Evolutionary conservation across 2,797 vertebrate species (phyloP), one percentile per base, ranked within the genome.

Genomic region (Perodicticus potto): DNA sequence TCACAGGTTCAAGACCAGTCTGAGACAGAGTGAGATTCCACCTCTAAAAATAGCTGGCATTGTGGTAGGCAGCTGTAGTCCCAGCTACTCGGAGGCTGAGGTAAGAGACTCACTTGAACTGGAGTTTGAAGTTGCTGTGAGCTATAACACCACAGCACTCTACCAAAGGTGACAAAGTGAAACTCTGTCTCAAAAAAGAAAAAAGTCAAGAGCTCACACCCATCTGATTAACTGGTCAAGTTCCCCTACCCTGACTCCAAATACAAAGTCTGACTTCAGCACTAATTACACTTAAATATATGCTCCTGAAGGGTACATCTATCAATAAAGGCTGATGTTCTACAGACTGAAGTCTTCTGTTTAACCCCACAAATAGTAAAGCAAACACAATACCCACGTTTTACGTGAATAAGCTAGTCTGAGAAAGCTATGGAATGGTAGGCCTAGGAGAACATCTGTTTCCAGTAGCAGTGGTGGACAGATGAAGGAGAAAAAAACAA

Each of bases 261-360:
- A 97, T 63, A 53, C 84, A 86, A 93, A 88, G 49, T 92, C 82
- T 96, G 53, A 93, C 85, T 94, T 94, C 90, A 89, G 32, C 70
- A 80, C 70, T 92, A 80, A 84, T 94, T 87, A 86, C 74, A 32
- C 77, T 95, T 96, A 87, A 80, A 55, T 49, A 88, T 32, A 27
- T 59, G 74, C 29, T 91, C 25, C 65, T 55, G 43, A 69, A 85
- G 65, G 55, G 23, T 7, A 91, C 20, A 49, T 69, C 34, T 65
- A 25, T 72, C 34, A 74, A 45, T 65, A 89, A 87, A 89, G 65
- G 25, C 25, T 14, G 53, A 83, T 13, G 59, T 37, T 20, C 59
- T 29, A 3, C n/a, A 93, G 34, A 85, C 55, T 81, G 43, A 34
- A 78, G 76, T 61, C 17, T 91, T 73, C 83, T 83, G 22, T 74